phyloP scores from a whole-genome alignment of 2,113 vertebrate species.

The Catagonus wagneri region DNA sequence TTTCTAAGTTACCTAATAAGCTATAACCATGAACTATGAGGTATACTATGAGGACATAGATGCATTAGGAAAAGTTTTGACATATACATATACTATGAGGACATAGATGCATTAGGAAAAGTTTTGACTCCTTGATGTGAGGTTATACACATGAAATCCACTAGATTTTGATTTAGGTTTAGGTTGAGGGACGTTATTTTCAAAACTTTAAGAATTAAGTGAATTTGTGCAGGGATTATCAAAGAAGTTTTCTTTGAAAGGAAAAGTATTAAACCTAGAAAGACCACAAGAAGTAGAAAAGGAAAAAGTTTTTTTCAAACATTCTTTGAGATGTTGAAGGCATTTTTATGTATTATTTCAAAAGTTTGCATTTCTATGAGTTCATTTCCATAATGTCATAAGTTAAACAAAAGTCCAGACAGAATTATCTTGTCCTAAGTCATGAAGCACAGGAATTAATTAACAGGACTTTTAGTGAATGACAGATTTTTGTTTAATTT shows the following conservation, averaged over 20 bases:
- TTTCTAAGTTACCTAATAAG: conserved; percentile 15
- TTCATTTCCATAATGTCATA: background rate
- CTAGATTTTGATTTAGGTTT: background rate
- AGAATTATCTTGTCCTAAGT: background rate
- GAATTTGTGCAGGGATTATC: background rate
- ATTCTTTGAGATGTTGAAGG: background rate
- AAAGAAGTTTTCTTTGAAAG: background rate
- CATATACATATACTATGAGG: background rate
- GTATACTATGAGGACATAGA: background rate
- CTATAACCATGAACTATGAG: background rate
- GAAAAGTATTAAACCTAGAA: background rate
- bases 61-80: background rate
- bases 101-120: background rate
- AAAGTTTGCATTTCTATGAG: background rate
- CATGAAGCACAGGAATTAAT: background rate
- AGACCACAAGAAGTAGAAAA: background rate
- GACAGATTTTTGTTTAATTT: background rate
- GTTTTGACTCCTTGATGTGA: background rate
- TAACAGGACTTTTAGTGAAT: background rate
- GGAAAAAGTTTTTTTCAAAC: background rate
- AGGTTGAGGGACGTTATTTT: conserved; percentile 5
- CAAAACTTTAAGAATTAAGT: conserved; percentile 37
- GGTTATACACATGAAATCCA: background rate
- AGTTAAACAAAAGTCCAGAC: background rate
- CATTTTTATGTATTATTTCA: background rate